A percentile compares a stretch with the other conserved stretches of the same genome.
phyloP scores from a whole-genome alignment of 1,140 invertebrate species.

The Cyphomyrmex costatus region DNA sequence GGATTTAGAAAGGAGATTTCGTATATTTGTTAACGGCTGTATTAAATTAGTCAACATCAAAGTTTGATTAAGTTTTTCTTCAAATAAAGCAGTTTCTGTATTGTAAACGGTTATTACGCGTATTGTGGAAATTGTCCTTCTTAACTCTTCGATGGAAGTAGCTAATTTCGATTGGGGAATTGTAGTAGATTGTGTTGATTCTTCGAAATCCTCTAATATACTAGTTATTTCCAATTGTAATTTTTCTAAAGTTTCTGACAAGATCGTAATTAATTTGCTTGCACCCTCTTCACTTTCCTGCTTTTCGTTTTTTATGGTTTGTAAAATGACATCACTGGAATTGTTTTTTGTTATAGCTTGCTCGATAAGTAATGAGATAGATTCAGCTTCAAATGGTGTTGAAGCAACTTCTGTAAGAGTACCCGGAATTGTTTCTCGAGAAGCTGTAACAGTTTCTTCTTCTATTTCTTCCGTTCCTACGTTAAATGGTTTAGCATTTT shows the following conservation, averaged over 20 bases:
- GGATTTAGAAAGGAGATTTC: conserved; percentile 68
- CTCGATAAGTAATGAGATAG: conserved; percentile 20
- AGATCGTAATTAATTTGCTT: not conserved
- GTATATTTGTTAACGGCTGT: conserved; percentile 74
- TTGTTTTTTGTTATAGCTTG: conserved; percentile 49
- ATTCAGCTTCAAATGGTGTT: not conserved
- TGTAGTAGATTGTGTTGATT: conserved; percentile 63
- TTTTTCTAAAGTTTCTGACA: conserved; percentile 67
- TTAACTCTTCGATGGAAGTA: conserved; percentile 73
- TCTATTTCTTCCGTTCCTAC: conserved; percentile 58
- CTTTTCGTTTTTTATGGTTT: not conserved
- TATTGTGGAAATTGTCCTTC: conserved; percentile 66
- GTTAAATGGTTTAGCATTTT: conserved; percentile 63
- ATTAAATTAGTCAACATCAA: conserved; percentile 69
- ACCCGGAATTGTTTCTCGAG: conserved; percentile 46
- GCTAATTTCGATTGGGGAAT: conserved; percentile 72
- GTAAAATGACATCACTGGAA: conserved; percentile 23
- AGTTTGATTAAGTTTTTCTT: conserved; percentile 30
- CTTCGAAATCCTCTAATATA: conserved; percentile 80
- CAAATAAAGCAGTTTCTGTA: not conserved
- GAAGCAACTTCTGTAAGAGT: conserved; percentile 52
- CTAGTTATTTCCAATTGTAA: conserved; percentile 75
- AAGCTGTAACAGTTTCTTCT: conserved; percentile 28
- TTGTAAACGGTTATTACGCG: not conserved
- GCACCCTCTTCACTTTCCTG: not conserved